A percentile compares a stretch with the other conserved stretches of the same genome.
Conservation (phyloP, 2,797 vertebrate species). For the Thamnophis elegans region DNA sequence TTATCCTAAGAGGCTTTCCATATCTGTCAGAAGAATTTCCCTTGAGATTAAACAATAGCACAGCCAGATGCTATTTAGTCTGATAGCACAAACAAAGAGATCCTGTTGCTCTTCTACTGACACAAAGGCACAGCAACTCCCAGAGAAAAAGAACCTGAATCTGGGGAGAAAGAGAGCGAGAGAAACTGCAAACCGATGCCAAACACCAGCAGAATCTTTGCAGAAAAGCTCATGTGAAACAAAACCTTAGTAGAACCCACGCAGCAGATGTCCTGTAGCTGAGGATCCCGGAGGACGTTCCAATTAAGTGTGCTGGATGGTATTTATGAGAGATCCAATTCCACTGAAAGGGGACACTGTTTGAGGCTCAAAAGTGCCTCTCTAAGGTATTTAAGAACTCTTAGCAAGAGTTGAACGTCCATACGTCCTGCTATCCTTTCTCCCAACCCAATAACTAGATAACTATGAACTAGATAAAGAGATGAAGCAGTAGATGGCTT, state of each 20-base stretch:
- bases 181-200: background rate
- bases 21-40: background rate
- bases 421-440: background rate
- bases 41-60: background rate
- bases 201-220: background rate
- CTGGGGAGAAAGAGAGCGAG: background rate
- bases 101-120: background rate
- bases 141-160: background rate
- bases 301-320: background rate
- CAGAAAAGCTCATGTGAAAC: background rate
- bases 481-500: background rate
- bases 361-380: background rate
- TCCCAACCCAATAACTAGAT: background rate
- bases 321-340: background rate
- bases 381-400: background rate
- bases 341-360: background rate
- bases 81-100: constrained; percentile 11
- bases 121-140: background rate
- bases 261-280: background rate
- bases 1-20: constrained; percentile 5
- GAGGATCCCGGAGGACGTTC: background rate
- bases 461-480: background rate
- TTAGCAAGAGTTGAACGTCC: background rate
- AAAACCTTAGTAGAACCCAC: background rate
- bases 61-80: constrained; percentile 11